These are phyloP conservation scores for Cerceris ruficornis DNA, from an alignment of 2,888 invertebrate species.

Conservation along the genomic window DNA sequence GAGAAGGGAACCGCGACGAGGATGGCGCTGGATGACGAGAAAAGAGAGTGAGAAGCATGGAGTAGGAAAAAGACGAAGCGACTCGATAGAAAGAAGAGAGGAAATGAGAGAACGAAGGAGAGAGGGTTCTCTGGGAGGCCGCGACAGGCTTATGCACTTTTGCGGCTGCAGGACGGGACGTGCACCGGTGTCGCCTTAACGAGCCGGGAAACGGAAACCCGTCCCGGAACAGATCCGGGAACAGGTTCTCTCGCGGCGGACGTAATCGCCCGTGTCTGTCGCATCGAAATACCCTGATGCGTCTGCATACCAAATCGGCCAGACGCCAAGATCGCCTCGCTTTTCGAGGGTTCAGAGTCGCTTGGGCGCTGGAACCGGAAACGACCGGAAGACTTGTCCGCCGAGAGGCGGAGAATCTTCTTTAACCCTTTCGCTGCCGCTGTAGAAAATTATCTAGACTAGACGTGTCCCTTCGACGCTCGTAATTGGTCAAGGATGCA, in stretches of 20 bases:
- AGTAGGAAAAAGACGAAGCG: conserved; percentile 15
- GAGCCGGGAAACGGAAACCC: conserved; percentile 75
- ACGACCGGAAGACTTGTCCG: too few species aligned
- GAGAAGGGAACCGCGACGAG: conserved; percentile 1
- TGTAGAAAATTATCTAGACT: too few species aligned
- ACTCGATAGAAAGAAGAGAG: too few species aligned
- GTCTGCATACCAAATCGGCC: conserved; percentile 49
- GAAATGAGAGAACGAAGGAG: conserved; percentile 22
- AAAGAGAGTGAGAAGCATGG: conserved; percentile 7
- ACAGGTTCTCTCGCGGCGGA: conserved; percentile 67
- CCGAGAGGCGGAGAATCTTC: too few species aligned
- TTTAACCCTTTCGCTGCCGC: too few species aligned
- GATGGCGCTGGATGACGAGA: conserved; percentile 7
- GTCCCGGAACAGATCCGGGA: conserved; percentile 76
- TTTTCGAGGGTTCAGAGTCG: conserved; percentile 1
- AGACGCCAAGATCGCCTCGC: conserved; percentile 7
- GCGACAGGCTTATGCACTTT: conserved; percentile 59
- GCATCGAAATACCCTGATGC: conserved; percentile 46
- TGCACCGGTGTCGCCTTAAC: conserved; percentile 66
- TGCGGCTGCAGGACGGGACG: conserved; percentile 43
- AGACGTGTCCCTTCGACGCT: too few species aligned
- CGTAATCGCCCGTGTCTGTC: conserved; percentile 50
- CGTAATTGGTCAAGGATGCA: too few species aligned
- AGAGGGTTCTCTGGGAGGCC: conserved; percentile 14
- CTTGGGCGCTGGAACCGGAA: too few species aligned